A percentile compares a stretch with the other conserved stretches of the same genome.
Evolutionary conservation across 2,797 vertebrate genomes (phyloP).

Genomic region (Alosa sapidissima): DNA sequence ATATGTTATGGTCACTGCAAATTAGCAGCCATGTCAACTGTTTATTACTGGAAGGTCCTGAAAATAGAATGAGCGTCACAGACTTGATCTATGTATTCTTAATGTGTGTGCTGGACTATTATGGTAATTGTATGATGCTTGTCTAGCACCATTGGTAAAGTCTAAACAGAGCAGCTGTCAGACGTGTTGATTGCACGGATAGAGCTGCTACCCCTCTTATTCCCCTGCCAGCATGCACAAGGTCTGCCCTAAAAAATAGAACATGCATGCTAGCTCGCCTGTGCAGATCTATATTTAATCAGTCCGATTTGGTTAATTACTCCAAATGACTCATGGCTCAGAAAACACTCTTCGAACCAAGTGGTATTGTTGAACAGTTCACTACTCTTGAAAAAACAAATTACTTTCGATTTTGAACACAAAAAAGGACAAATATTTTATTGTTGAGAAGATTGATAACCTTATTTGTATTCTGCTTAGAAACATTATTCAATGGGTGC

Average conservation of each 20-base stretch:
- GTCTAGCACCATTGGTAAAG: not conserved
- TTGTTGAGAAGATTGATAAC: not conserved
- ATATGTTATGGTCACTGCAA: no score
- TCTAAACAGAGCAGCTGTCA: not conserved
- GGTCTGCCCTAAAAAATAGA: not conserved
- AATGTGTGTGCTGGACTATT: not conserved
- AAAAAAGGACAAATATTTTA: no score
- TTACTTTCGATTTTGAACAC: not conserved
- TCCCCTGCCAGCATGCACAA: not conserved
- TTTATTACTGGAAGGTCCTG: no score
- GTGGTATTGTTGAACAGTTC: not conserved
- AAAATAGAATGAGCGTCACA: not conserved
- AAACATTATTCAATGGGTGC: not conserved
- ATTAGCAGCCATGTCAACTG: no score
- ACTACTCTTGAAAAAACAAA: not conserved
- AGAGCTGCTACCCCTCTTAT: not conserved
- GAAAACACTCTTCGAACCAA: not conserved
- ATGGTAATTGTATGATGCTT: not conserved
- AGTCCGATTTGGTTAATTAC: constrained; percentile 10
- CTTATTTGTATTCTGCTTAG: not conserved
- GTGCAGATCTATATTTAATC: constrained; percentile 13
- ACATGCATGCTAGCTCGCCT: constrained; percentile 2
- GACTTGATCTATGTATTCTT: not conserved
- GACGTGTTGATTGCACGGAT: not conserved
- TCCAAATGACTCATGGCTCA: constrained; percentile 6